These are phyloP conservation scores for Gryon sp. DNA, from an alignment of 1,140 invertebrate genomes.

Conservation along the genomic window DNA sequence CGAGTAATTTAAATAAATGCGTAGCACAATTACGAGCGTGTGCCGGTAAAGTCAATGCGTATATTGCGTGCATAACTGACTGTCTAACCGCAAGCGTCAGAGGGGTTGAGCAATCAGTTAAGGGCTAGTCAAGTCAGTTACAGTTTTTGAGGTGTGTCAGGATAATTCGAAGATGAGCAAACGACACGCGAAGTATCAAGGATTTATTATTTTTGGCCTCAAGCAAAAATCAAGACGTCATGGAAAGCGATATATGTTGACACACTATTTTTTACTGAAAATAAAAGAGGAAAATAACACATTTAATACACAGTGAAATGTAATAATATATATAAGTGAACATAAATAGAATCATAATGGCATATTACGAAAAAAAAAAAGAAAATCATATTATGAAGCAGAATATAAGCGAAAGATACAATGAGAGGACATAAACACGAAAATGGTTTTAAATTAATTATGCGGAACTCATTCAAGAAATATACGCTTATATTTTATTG, in stretches of 20 bases:
- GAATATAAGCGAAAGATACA: not conserved
- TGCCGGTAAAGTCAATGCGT: slow-evolving; percentile 53
- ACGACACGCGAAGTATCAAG: slow-evolving; percentile 19
- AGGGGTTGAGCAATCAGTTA: slow-evolving; percentile 59
- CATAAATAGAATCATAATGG: too few relatives aligned
- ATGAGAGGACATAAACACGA: slow-evolving; percentile 23
- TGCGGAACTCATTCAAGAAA: slow-evolving; percentile 3
- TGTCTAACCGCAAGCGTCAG: slow-evolving; percentile 56
- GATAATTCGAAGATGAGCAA: slow-evolving; percentile 47
- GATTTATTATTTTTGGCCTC: not conserved
- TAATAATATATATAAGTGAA: too few relatives aligned
- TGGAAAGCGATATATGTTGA: too few relatives aligned
- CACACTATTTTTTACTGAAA: too few relatives aligned
- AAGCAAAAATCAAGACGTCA: too few relatives aligned
- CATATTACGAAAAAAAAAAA: too few relatives aligned
- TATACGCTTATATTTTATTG: slow-evolving; percentile 37
- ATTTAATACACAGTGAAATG: too few relatives aligned
- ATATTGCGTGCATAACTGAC: slow-evolving; percentile 59
- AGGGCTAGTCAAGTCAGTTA: slow-evolving; percentile 49
- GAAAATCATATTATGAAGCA: not conserved
- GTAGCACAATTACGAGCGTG: slow-evolving; percentile 46
- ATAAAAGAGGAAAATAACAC: too few relatives aligned
- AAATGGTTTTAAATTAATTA: slow-evolving; percentile 57
- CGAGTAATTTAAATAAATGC: slow-evolving; percentile 61
- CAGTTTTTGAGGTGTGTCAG: slow-evolving; percentile 50